phyloP scores from a whole-genome alignment of 2,113 vertebrate genomes.

The Columbina picui region DNA sequence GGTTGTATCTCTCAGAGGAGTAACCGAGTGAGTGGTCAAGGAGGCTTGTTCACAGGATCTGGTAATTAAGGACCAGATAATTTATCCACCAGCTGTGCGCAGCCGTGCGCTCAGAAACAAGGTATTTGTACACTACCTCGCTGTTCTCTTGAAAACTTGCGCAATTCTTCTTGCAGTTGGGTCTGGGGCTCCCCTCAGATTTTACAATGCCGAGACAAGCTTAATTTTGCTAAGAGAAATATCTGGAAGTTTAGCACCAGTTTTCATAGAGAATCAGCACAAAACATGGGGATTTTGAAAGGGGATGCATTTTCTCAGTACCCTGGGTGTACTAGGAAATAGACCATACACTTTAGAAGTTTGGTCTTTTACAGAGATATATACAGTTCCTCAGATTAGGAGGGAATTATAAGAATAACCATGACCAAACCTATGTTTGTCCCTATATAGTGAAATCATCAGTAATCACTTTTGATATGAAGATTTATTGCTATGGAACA shows the following conservation, averaged over 20 bases:
- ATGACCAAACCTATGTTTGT: background rate
- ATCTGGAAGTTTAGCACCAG: background rate
- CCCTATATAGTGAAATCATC: background rate
- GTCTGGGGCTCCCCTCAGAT: background rate
- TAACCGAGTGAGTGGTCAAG: background rate
- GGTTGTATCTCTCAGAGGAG: background rate
- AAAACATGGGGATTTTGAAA: conserved; percentile 32
- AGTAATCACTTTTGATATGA: background rate
- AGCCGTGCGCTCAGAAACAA: background rate
- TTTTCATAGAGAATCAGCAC: background rate
- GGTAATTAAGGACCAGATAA: background rate
- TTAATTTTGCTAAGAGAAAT: background rate
- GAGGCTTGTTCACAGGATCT: background rate
- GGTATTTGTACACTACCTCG: conserved; percentile 24
- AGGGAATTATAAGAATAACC: background rate
- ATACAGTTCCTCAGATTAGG: background rate
- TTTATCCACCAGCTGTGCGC: background rate
- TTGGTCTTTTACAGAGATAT: background rate
- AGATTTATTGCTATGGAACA: background rate
- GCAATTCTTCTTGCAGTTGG: background rate
- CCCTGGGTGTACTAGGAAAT: background rate
- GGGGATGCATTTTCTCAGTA: background rate
- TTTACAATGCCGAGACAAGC: background rate
- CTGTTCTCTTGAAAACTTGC: conserved; percentile 43
- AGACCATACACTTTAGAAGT: background rate